Evolutionary conservation across 2,113 vertebrate species (phyloP).

Genomic region (Tupaia chinensis): DNA sequence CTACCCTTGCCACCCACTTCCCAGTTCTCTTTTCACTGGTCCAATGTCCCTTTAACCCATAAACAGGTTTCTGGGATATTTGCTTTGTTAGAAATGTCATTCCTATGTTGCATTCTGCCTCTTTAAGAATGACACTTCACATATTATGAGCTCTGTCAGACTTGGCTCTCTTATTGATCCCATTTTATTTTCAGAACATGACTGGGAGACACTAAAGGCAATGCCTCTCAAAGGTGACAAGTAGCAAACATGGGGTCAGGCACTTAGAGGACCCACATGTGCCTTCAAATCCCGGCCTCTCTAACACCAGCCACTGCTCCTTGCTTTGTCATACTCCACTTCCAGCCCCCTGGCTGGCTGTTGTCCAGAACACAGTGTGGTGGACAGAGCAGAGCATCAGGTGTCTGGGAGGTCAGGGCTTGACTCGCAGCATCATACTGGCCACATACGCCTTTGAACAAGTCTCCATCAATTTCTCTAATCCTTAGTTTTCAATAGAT

Average conservation of each 20-base stretch:
- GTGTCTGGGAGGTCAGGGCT: background rate
- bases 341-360: background rate
- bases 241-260: conserved; percentile 34
- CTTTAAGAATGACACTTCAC: conserved; percentile 33
- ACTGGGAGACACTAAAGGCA: conserved; percentile 60
- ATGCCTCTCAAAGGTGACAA: conserved; percentile 55
- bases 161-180: conserved; percentile 60
- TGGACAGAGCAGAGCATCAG: background rate
- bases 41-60: background rate
- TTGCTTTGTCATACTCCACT: background rate
- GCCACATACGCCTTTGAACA: background rate
- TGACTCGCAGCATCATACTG: background rate
- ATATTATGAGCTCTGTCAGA: conserved; percentile 32
- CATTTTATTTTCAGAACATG: conserved; percentile 63
- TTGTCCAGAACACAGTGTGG: background rate
- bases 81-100: conserved; percentile 50
- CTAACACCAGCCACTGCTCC: conserved; percentile 25
- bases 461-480: background rate
- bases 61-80: conserved; percentile 48
- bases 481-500: background rate
- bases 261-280: background rate
- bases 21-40: background rate
- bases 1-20: background rate
- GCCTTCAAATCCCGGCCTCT: background rate
- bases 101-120: conserved; percentile 53